Base-by-base conservation (phyloP, 2,113 vertebrate species). In the Geococcyx californianus region DNA sequence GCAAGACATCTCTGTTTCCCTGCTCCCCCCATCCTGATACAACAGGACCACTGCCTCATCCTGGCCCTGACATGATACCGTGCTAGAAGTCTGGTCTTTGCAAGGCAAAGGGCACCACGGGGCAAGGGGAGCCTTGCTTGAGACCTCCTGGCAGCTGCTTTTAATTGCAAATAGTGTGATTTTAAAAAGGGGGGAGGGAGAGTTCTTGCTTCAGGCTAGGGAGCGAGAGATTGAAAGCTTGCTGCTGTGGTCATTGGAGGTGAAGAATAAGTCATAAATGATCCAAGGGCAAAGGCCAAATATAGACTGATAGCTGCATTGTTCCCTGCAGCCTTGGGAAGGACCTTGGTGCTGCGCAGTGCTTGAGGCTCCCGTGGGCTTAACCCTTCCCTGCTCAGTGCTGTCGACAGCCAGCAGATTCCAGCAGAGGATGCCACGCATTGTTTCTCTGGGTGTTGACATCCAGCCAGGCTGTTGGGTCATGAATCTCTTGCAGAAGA, bases 201-300 rank as follows among this genome's bases (percentile, higher is more conserved):
- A 85, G 76, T 76, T 74, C 56, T 87, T 24, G 93, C 97, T 96
- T 26, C 56, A 34, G 95, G 97, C 94, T 74, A 92, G 91, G 63
- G 91, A 95, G 94, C 82, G 34, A 64, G 97, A 98, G 97, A 98
- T 97, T 97, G 98, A 98, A 96, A 97, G 93, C 96, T 96, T 56
- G 45, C 97, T 85, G 11, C 95, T 79, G 95, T 97, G 97, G 97
- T 97, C 97, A 97, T 95, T 93, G 14, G 92, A 96, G 97, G 95
- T 97, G 96, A 97, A 97, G 98, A 98, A 97, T 97, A 98, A 98
- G 98, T 98, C 98, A 98, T 98, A 98, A 98, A 97, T 88, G 96
- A 97, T 91, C 90, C 38, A 21, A 81, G 98, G 97, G 97, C 98
- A 98, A 97, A 98, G 97, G 98, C 70, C 98, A 98, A 95, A 97